A percentile compares a stretch with the other conserved stretches of the same genome.
Conservation (phyloP, 2,113 vertebrate species). For the Carassius carassius region DNA sequence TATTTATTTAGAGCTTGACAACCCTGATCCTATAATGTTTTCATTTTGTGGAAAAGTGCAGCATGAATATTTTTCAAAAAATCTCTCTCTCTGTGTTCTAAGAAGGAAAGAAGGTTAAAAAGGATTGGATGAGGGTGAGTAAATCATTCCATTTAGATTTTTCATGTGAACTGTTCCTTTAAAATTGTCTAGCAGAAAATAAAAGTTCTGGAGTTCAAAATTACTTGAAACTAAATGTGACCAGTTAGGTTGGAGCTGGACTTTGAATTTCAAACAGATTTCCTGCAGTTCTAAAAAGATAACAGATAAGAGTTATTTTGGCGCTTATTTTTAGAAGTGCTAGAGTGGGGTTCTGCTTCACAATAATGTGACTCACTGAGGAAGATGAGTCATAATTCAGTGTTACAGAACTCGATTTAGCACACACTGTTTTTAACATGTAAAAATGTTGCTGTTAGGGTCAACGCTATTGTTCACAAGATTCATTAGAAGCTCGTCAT, state of each 20-base stretch:
- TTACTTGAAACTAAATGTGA: neutral
- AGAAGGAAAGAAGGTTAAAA: neutral
- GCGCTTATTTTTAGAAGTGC: neutral
- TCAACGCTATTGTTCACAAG: slow-evolving; percentile 25
- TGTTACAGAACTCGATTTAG: slow-evolving; percentile 18
- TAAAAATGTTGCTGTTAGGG: slow-evolving; percentile 5
- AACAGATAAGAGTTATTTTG: neutral
- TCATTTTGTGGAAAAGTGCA: neutral
- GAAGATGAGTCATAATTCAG: slow-evolving; percentile 38
- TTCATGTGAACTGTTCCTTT: neutral
- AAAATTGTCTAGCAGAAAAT: neutral
- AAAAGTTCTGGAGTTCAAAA: neutral
- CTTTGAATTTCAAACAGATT: neutral
- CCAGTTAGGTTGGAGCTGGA: neutral
- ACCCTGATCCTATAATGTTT: neutral
- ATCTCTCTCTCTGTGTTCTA: neutral
- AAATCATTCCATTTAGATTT: neutral
- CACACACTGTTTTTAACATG: slow-evolving; percentile 18
- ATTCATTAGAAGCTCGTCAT: neutral
- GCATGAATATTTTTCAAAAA: neutral
- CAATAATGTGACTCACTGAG: slow-evolving; percentile 35
- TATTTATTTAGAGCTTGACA: neutral
- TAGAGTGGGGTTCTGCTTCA: neutral
- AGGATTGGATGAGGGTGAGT: neutral
- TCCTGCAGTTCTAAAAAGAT: neutral